These are phyloP conservation scores for Brachionus angularis DNA, from an alignment of 1,140 invertebrate genomes.

Conservation along the genomic window DNA sequence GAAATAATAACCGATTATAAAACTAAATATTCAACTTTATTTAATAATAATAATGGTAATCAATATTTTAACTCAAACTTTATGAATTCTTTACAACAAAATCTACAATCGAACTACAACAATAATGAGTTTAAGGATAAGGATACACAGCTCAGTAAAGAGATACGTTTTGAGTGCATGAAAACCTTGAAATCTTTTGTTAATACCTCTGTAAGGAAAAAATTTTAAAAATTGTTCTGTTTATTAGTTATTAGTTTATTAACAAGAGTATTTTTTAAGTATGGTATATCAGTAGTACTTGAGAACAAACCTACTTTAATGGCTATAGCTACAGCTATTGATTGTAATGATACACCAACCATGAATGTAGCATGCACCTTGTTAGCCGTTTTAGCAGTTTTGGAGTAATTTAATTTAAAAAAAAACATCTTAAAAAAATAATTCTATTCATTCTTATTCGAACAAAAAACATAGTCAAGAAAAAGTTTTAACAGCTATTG, in stretches of 20 bases:
- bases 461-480: no score
- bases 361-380: constrained; percentile 29
- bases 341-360: constrained; percentile 10
- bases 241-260: no score
- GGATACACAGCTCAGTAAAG: constrained; percentile 25
- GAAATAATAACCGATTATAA: constrained; percentile 18
- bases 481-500: constrained; percentile 23
- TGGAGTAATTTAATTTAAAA: constrained; percentile 10
- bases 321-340: constrained; percentile 32
- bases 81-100: neutral
- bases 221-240: no score
- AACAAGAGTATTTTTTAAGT: constrained; percentile 17
- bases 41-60: constrained; percentile 2
- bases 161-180: constrained; percentile 25
- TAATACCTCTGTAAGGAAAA: constrained; percentile 36
- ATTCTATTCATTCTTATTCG: no score
- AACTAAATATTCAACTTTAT: constrained; percentile 2
- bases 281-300: constrained; percentile 31
- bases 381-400: constrained; percentile 10
- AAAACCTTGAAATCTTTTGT: constrained; percentile 33
- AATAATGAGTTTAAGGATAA: constrained; percentile 35
- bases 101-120: neutral
- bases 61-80: constrained; percentile 1
- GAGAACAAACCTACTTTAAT: constrained; percentile 3
- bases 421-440: neutral